Percentiles rank a stretch among this genome's conserved stretches.
Evolutionary conservation across 2,113 vertebrate genomes (phyloP).

Genomic region (Oceanites oceanicus): DNA sequence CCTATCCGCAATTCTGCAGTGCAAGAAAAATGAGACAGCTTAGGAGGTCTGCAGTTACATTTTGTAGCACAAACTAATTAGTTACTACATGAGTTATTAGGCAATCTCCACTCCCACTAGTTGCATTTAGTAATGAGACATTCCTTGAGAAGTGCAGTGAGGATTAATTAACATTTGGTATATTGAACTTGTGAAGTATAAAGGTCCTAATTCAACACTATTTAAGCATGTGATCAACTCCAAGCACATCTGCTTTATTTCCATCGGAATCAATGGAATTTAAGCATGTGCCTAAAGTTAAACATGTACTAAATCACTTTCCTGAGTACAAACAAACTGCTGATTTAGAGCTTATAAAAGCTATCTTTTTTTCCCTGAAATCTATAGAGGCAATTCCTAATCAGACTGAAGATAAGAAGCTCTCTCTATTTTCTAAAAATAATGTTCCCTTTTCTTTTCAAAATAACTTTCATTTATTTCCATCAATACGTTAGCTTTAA

Average conservation of each 20-base stretch:
- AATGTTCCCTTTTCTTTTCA: not conserved
- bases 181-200: conserved; percentile 9
- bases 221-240: conserved; percentile 29
- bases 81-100: not conserved
- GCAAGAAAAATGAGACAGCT: not conserved
- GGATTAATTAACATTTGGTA: conserved; percentile 34
- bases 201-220: conserved; percentile 7
- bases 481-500: not conserved
- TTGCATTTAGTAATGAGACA: not conserved
- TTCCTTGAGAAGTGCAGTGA: conserved; percentile 1
- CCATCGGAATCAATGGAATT: conserved; percentile 57
- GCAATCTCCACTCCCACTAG: not conserved
- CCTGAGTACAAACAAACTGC: conserved; percentile 53
- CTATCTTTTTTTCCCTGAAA: not conserved
- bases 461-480: not conserved
- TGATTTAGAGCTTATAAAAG: conserved; percentile 49
- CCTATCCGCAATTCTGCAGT: not conserved
- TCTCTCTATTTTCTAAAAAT: not conserved
- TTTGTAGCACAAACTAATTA: conserved; percentile 7
- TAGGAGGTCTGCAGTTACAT: not conserved
- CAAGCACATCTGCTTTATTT: conserved; percentile 62
- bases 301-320: conserved; percentile 60
- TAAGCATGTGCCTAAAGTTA: conserved; percentile 51
- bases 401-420: not conserved
- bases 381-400: not conserved